These are phyloP conservation scores for Psylliodes chrysocephalus DNA, from an alignment of 2,888 invertebrate species.

Conservation along the genomic window DNA sequence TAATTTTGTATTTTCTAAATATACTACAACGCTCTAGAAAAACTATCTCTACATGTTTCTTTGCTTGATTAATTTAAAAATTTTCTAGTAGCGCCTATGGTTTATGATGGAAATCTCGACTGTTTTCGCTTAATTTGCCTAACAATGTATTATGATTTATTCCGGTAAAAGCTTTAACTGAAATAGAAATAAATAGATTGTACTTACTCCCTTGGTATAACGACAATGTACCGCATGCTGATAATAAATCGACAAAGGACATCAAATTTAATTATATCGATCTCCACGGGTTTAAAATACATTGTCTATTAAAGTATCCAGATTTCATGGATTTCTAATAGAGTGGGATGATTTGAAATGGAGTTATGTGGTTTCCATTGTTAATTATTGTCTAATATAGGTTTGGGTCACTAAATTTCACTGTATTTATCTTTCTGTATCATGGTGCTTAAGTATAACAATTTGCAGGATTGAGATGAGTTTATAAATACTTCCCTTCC, in stretches of 20 bases:
- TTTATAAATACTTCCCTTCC: too few species aligned
- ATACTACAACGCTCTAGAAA: too few species aligned
- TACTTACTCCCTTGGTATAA: neutral
- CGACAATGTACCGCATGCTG: conserved; percentile 24
- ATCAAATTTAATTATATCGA: conserved; percentile 31
- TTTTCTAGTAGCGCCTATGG: neutral
- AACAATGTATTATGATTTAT: conserved; percentile 26
- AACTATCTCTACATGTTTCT: too few species aligned
- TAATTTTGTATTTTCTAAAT: too few species aligned
- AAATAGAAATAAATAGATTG: conserved; percentile 20
- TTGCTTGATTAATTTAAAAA: too few species aligned
- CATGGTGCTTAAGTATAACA: too few species aligned
- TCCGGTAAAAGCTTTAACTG: conserved; percentile 11
- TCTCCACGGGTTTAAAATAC: conserved; percentile 21
- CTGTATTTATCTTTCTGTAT: too few species aligned
- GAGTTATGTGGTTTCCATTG: too few species aligned
- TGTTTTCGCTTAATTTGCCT: conserved; percentile 21
- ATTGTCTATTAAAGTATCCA: conserved; percentile 26
- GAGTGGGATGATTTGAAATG: too few species aligned
- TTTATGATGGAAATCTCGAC: neutral
- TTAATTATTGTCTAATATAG: too few species aligned
- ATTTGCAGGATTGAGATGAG: too few species aligned
- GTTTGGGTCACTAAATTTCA: too few species aligned
- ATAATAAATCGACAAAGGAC: conserved; percentile 30
- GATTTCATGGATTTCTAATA: conserved; percentile 4